These are phyloP conservation scores for Hexactinellida sp. DNA, from an alignment of 37 sponge, comb jelly and placozoan species.

Conservation along the genomic window DNA sequence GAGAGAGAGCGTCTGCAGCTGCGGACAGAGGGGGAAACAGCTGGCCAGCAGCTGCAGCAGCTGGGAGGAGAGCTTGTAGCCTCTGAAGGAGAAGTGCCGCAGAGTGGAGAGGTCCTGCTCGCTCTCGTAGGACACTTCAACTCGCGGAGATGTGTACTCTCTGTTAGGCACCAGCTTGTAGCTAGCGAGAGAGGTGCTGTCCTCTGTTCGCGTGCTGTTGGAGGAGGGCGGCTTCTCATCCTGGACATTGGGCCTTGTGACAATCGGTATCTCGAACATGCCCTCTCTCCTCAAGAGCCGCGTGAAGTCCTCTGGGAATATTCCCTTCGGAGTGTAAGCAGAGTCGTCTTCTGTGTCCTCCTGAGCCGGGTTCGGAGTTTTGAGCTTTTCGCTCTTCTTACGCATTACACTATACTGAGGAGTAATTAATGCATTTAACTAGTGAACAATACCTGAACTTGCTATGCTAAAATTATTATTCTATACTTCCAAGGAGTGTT, in stretches of 20 bases:
- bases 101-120: background rate
- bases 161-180: background rate
- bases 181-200: background rate
- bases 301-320: background rate
- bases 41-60: background rate
- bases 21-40: background rate
- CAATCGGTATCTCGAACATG: background rate
- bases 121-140: background rate
- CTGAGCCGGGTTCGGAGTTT: background rate
- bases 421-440: too few species aligned
- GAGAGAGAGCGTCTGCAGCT: background rate
- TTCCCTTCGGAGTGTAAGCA: background rate
- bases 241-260: background rate
- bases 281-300: background rate
- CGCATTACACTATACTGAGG: background rate
- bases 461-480: too few species aligned
- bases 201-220: background rate
- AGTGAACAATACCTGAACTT: too few species aligned
- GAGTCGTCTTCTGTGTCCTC: background rate
- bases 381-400: background rate
- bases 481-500: too few species aligned
- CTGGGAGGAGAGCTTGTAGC: background rate
- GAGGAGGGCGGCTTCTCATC: background rate
- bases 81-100: background rate
- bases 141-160: background rate